These are phyloP conservation scores for Dynastes grantii DNA, from an alignment of 2,888 invertebrate species.

Conservation along the genomic window DNA sequence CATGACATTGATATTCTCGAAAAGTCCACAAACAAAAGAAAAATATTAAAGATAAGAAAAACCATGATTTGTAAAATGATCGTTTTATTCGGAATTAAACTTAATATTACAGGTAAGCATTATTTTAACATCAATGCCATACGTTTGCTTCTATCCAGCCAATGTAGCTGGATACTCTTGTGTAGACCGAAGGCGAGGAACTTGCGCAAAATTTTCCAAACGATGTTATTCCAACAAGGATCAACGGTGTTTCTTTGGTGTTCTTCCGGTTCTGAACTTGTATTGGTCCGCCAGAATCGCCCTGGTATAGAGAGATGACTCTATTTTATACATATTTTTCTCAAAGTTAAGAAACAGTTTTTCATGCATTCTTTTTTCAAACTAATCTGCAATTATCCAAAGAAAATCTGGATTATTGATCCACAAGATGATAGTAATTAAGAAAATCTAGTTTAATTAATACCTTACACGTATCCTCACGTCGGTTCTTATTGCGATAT, in stretches of 20 bases:
- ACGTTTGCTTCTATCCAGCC: slow-evolving; percentile 68
- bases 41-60: background rate
- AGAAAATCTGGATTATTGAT: background rate
- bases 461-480: background rate
- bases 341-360: background rate
- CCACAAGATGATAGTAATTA: no score
- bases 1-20: no score
- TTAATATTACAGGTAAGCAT: background rate
- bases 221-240: slow-evolving; percentile 67
- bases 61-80: slow-evolving; percentile 6
- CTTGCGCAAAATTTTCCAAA: slow-evolving; percentile 67
- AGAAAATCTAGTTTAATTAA: background rate
- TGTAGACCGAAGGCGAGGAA: slow-evolving; percentile 66
- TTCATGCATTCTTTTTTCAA: no score
- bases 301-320: slow-evolving; percentile 63
- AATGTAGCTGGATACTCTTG: slow-evolving; percentile 65
- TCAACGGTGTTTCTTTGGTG: slow-evolving; percentile 56
- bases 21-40: background rate
- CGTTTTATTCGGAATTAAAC: slow-evolving; percentile 9
- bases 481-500: background rate
- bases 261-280: slow-evolving; percentile 58
- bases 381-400: background rate
- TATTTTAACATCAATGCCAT: slow-evolving; percentile 61
- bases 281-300: slow-evolving; percentile 76
- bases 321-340: no score